Evolutionary conservation across 2,797 vertebrate species (phyloP), one percentile per base, ranked within the genome.

Genomic region (Streptopelia turtur): DNA sequence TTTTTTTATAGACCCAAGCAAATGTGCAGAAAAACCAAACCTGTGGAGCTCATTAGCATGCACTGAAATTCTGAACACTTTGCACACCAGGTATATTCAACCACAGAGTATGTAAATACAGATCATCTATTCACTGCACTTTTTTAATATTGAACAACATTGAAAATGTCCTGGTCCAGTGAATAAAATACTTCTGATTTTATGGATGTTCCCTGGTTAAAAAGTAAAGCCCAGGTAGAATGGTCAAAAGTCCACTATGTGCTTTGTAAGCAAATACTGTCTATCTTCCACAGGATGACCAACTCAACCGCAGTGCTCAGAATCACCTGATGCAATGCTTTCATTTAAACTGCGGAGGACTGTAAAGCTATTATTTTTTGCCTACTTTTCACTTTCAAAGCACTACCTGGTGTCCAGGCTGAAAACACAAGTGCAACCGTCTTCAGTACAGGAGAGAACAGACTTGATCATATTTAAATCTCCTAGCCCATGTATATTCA

Each of bases 211-310:
- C 30, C 45, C 65, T 65, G 76, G 66, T 79, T 88, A 64, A 77
- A 86, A 83, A n/a, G 76, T 66, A 88, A 84, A 79, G 77, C 56
- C 83, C 57, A 17, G 8, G 45, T 7, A 41, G 10, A 37, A 12
- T 30, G 49, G 37, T 23, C 55, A 28, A 22, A 74, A 45, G 45
- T 21, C 56, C 27, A 59, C 33, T 6, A 33, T 10, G 5, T 37
- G 41, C 71, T 86, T 94, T 94, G 41, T 94, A 90, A 93, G 39
- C 83, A 87, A 92, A 41, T 76, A 80, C 6, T 65, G 78, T 45
- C 35, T 43, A 77, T 14, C 41, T 66, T 35, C 33, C n/a, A 79
- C 23, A 31, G 45, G 56, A 55, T 13, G 75, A 63, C 59, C 23
- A 65, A 10, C 69, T 84, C 87, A 39, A 68, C 41, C 18, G 5